Conservation (phyloP, 2,888 invertebrate genomes). For the Beris chalybata region DNA sequence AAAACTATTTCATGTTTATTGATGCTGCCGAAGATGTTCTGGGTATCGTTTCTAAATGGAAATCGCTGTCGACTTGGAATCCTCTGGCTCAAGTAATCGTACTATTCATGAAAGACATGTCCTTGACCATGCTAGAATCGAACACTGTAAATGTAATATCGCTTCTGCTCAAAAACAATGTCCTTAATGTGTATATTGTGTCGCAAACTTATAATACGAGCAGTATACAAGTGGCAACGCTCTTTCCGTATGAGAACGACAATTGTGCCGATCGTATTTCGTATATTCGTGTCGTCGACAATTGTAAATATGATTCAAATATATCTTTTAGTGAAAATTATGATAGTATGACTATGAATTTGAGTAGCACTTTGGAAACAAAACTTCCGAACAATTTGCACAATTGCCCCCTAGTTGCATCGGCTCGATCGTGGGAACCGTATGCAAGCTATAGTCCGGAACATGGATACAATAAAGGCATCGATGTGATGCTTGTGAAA, state of each 20-base stretch:
- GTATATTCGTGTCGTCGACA: slow-evolving; percentile 43
- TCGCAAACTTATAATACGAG: slow-evolving; percentile 47
- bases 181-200: slow-evolving; percentile 52
- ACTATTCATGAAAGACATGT: slow-evolving; percentile 46
- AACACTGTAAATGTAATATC: slow-evolving; percentile 50
- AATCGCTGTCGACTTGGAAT: slow-evolving; percentile 51
- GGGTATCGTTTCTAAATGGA: slow-evolving; percentile 48
- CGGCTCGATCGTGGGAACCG: slow-evolving; percentile 52
- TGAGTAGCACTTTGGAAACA: slow-evolving; percentile 39
- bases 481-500: slow-evolving; percentile 50
- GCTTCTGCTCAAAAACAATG: slow-evolving; percentile 48
- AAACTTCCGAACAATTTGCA: slow-evolving; percentile 52
- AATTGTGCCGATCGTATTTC: slow-evolving; percentile 48
- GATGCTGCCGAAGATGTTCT: slow-evolving; percentile 49
- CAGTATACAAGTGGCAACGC: slow-evolving; percentile 46
- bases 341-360: slow-evolving; percentile 22
- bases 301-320: slow-evolving; percentile 43
- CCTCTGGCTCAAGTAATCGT: slow-evolving; percentile 53
- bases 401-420: slow-evolving; percentile 50
- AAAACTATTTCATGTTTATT: slow-evolving; percentile 51
- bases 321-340: slow-evolving; percentile 2
- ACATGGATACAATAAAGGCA: slow-evolving; percentile 42
- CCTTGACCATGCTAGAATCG: slow-evolving; percentile 41
- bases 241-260: slow-evolving; percentile 53
- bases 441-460: slow-evolving; percentile 45